phyloP scores from a whole-genome alignment of 2,888 invertebrate genomes.

The Heliothis peltigera region DNA sequence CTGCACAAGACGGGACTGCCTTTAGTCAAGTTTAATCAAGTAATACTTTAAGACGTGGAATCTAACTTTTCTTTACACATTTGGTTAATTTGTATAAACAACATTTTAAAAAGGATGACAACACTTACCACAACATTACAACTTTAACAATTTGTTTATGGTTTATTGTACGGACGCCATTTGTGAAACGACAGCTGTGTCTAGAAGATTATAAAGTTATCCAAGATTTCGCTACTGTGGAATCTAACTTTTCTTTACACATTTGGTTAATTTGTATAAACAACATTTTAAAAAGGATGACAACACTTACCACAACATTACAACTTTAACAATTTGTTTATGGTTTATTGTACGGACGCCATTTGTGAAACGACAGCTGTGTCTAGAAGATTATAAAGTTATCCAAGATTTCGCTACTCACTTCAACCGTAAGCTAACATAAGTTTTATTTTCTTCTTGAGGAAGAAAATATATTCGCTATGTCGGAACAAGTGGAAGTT shows the following conservation, averaged over 20 bases:
- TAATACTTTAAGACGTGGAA: too few relatives aligned
- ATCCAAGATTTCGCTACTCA: conserved; percentile 21
- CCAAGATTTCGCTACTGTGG: conserved; percentile 22
- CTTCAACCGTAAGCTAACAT: conserved; percentile 12
- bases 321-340: neutral
- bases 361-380: conserved; percentile 63
- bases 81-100: too few relatives aligned
- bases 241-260: too few relatives aligned
- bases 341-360: conserved; percentile 48
- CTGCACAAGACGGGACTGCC: too few relatives aligned
- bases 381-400: conserved; percentile 32
- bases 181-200: conserved; percentile 63
- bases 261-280: too few relatives aligned
- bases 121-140: neutral
- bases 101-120: conserved; percentile 4
- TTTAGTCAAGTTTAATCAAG: too few relatives aligned
- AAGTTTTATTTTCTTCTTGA: conserved; percentile 39
- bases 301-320: conserved; percentile 4
- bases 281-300: neutral
- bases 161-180: conserved; percentile 54
- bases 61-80: too few relatives aligned
- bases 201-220: conserved; percentile 23
- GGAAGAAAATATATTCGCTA: conserved; percentile 54
- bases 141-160: neutral
- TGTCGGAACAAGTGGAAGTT: conserved; percentile 79